A percentile compares a stretch with the other conserved stretches of the same genome.
Evolutionary conservation across 2,888 invertebrate genomes (phyloP).

Genomic region (Cerceris ruficornis): DNA sequence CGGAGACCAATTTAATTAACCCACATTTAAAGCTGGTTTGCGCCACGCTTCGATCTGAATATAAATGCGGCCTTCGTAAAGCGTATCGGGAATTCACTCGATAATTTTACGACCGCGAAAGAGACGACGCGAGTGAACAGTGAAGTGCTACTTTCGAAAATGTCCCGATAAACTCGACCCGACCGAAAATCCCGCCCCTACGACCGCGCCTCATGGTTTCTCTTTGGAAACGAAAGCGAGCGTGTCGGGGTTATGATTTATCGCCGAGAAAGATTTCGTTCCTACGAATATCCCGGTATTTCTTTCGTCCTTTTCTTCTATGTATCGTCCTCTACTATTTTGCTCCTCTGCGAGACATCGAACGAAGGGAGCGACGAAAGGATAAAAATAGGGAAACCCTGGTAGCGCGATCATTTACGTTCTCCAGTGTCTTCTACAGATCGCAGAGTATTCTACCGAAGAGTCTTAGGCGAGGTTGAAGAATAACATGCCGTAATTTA

Average conservation of each 20-base stretch:
- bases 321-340: too few relatives aligned
- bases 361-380: too few relatives aligned
- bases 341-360: too few relatives aligned
- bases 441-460: background rate
- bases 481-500: conserved; percentile 29
- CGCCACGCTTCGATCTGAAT: conserved; percentile 2
- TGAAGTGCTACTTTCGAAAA: background rate
- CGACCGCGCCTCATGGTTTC: background rate
- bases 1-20: conserved; percentile 28
- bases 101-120: conserved; percentile 1
- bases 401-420: too few relatives aligned
- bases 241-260: too few relatives aligned
- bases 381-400: too few relatives aligned
- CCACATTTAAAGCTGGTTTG: conserved; percentile 4
- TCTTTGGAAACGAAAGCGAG: too few relatives aligned
- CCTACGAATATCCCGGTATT: too few relatives aligned
- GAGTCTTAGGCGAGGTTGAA: background rate
- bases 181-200: background rate
- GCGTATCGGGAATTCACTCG: background rate
- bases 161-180: too few relatives aligned
- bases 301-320: too few relatives aligned
- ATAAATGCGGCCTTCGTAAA: background rate
- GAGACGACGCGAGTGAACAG: background rate
- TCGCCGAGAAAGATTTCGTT: too few relatives aligned
- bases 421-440: too few relatives aligned